These are phyloP conservation scores for Epizoanthus scotinus DNA, from an alignment of 92 coral and sea anemone genomes.

Conservation along the genomic window DNA sequence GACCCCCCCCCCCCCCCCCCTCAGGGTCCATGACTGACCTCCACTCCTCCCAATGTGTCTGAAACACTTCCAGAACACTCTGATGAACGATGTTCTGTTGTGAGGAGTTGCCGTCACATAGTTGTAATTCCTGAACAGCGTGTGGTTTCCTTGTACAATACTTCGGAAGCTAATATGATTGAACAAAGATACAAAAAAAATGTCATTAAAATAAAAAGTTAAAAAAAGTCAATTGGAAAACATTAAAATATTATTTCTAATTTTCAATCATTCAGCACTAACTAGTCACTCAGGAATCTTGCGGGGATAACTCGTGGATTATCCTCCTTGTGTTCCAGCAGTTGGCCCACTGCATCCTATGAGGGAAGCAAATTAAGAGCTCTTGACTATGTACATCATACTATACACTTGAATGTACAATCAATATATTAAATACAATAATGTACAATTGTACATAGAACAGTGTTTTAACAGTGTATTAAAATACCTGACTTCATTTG, in stretches of 20 bases:
- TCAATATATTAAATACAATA: too few species aligned
- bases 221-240: neutral
- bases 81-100: constrained; percentile 83
- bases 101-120: constrained; percentile 80
- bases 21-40: too few species aligned
- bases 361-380: neutral
- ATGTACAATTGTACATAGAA: too few species aligned
- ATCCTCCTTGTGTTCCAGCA: constrained; percentile 91
- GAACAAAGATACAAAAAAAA: neutral
- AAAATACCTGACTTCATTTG: too few species aligned
- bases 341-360: constrained; percentile 92
- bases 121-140: constrained; percentile 83
- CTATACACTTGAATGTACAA: too few species aligned
- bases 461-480: too few species aligned
- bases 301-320: constrained; percentile 95
- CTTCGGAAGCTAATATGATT: constrained; percentile 75
- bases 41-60: constrained; percentile 96
- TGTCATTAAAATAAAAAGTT: too few species aligned
- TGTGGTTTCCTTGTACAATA: constrained; percentile 92
- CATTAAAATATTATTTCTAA: neutral
- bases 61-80: constrained; percentile 96
- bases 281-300: constrained; percentile 95
- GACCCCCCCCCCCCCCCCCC: too few species aligned
- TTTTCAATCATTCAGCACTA: constrained; percentile 12
- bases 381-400: too few species aligned